These are phyloP conservation scores for Pristionchus fissidentatus DNA, from an alignment of 2,888 invertebrate genomes.

Conservation along the genomic window DNA sequence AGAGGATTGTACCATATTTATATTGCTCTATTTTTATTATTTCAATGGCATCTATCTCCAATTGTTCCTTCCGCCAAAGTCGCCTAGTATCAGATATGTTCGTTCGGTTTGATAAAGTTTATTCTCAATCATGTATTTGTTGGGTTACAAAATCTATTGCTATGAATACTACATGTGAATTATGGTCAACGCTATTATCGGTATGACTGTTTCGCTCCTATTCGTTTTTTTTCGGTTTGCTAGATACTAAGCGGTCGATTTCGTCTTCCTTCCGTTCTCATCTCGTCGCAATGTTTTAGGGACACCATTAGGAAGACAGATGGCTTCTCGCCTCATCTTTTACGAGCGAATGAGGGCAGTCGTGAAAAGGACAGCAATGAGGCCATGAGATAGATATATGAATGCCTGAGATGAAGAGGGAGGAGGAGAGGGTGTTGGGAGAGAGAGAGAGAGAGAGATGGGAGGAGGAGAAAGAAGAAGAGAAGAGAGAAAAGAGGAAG, in stretches of 20 bases:
- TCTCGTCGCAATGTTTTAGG: too few species aligned
- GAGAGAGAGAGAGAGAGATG: neutral
- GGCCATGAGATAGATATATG: slow-evolving; percentile 39
- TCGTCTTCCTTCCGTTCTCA: too few species aligned
- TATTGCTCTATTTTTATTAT: neutral
- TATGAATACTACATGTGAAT: too few species aligned
- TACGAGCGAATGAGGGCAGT: slow-evolving; percentile 31
- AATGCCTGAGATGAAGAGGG: slow-evolving; percentile 41
- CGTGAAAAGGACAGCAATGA: slow-evolving; percentile 41
- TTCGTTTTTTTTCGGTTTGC: too few species aligned
- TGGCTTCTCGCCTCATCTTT: neutral
- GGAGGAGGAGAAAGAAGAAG: slow-evolving; percentile 23
- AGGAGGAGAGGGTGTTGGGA: neutral
- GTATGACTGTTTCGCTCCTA: too few species aligned
- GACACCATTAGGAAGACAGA: neutral
- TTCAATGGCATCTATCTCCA: neutral
- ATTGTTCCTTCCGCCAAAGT: slow-evolving; percentile 4
- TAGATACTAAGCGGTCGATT: too few species aligned
- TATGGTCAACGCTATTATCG: too few species aligned
- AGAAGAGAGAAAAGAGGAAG: slow-evolving; percentile 24
- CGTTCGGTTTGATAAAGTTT: slow-evolving; percentile 20
- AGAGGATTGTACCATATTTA: slow-evolving; percentile 14
- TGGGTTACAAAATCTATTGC: too few species aligned
- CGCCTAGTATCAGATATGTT: neutral
- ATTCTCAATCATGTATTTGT: too few species aligned